A percentile compares a stretch with the other conserved stretches of the same genome.
Evolutionary conservation across 2,888 invertebrate species (phyloP).

Genomic region (Prosapia bicincta): DNA sequence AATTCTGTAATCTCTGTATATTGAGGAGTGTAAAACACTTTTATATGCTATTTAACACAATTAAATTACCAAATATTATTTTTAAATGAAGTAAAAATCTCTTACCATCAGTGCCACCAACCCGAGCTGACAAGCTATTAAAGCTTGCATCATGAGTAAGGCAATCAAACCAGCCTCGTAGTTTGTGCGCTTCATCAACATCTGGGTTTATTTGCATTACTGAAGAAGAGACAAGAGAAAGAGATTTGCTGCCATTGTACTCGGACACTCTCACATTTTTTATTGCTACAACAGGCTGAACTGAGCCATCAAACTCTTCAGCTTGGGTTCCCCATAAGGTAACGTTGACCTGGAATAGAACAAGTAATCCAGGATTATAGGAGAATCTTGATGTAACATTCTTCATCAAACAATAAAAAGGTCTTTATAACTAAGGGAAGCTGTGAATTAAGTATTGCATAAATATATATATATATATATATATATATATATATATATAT

Average conservation of each 20-base stretch:
- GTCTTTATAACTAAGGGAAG: too few relatives aligned
- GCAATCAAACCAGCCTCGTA: slow-evolving; percentile 87
- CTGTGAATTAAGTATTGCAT: too few relatives aligned
- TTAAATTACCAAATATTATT: too few relatives aligned
- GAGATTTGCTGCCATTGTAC: slow-evolving; percentile 56
- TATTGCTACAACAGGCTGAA: slow-evolving; percentile 77
- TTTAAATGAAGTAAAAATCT: too few relatives aligned
- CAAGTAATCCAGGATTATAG: too few relatives aligned
- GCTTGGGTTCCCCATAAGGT: slow-evolving; percentile 93
- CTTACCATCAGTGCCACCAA: slow-evolving; percentile 37
- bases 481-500: too few relatives aligned
- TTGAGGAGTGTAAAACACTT: too few relatives aligned
- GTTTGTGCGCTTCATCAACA: slow-evolving; percentile 75
- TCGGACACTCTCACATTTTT: slow-evolving; percentile 84
- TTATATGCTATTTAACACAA: too few relatives aligned
- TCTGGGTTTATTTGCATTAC: slow-evolving; percentile 83
- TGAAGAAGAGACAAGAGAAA: slow-evolving; percentile 48
- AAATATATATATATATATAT: too few relatives aligned
- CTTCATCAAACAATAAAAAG: too few relatives aligned
- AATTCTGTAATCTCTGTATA: too few relatives aligned
- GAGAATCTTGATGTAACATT: too few relatives aligned
- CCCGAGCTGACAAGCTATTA: slow-evolving; percentile 55
- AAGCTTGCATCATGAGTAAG: slow-evolving; percentile 51
- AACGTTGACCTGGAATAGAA: slow-evolving; percentile 57
- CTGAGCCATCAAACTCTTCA: slow-evolving; percentile 71